Percentiles rank a stretch among this genome's conserved stretches.
These are phyloP conservation scores for Lepisosteus oculatus DNA, from an alignment of 2,113 vertebrate genomes.

Conservation along the genomic window DNA sequence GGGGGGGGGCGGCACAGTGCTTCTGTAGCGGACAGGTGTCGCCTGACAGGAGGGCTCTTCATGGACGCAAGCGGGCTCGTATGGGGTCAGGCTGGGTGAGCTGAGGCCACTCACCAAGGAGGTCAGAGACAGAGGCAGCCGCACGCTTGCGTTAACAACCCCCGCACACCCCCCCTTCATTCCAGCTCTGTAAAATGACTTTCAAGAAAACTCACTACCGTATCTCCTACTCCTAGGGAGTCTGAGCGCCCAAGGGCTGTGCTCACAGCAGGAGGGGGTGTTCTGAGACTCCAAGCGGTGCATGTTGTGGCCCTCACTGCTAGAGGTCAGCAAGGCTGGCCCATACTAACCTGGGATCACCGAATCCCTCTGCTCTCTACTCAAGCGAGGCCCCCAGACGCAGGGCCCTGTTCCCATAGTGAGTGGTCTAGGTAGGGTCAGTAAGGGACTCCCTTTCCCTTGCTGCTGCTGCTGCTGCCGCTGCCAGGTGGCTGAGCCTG, in stretches of 20 bases:
- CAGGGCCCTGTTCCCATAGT: slow-evolving; percentile 40
- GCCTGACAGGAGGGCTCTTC: no score
- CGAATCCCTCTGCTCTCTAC: not conserved
- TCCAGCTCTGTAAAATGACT: no score
- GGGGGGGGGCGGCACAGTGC: no score
- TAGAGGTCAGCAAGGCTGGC: slow-evolving; percentile 29
- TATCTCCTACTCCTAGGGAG: not conserved
- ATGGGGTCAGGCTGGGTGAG: not conserved
- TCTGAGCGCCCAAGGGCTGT: slow-evolving; percentile 1
- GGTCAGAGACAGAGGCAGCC: no score
- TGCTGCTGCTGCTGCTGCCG: not conserved
- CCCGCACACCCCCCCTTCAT: no score
- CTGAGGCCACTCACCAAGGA: not conserved
- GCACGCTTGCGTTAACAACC: no score
- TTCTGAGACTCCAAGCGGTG: slow-evolving; percentile 41
- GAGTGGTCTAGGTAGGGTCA: slow-evolving; percentile 50
- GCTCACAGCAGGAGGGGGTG: not conserved
- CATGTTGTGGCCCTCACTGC: slow-evolving; percentile 43
- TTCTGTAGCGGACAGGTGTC: no score
- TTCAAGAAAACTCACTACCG: no score
- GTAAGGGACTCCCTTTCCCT: slow-evolving; percentile 62
- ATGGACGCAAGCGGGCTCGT: not conserved
- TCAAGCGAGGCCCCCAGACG: slow-evolving; percentile 55
- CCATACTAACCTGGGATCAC: not conserved
- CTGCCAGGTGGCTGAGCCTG: slow-evolving; percentile 19